These are phyloP conservation scores for Hemicrepidius hirtus DNA, from an alignment of 2,888 invertebrate genomes.

Conservation along the genomic window DNA sequence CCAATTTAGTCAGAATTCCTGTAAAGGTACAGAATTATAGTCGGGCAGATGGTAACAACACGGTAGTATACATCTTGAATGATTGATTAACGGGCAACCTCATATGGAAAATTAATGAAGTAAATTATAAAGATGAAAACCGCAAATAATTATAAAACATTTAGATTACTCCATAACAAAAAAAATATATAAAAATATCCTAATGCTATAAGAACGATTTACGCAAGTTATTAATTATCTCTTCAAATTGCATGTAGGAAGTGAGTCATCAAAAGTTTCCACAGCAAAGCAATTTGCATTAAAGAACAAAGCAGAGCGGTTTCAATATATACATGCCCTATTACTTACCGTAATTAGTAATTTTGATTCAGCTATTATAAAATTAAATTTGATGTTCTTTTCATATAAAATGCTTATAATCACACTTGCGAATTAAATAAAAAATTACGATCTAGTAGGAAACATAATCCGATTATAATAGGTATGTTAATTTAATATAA, in stretches of 20 bases:
- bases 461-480: background rate
- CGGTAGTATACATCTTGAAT: too few species aligned
- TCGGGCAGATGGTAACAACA: too few species aligned
- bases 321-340: background rate
- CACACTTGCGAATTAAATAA: background rate
- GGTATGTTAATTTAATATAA: background rate
- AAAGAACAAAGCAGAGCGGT: conserved; percentile 8
- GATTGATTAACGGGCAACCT: too few species aligned
- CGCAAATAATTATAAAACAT: background rate
- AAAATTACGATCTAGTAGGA: background rate
- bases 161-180: background rate
- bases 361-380: background rate
- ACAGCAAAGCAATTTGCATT: background rate
- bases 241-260: conserved; percentile 9
- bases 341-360: conserved; percentile 1
- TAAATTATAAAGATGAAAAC: background rate
- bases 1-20: too few species aligned
- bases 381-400: background rate
- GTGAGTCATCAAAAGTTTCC: conserved; percentile 11
- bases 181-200: too few species aligned
- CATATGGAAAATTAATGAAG: background rate
- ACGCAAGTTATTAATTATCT: background rate
- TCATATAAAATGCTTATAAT: background rate
- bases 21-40: too few species aligned
- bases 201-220: too few species aligned